Conservation (phyloP, 1,140 invertebrate genomes). For the Plutomurus gul region DNA sequence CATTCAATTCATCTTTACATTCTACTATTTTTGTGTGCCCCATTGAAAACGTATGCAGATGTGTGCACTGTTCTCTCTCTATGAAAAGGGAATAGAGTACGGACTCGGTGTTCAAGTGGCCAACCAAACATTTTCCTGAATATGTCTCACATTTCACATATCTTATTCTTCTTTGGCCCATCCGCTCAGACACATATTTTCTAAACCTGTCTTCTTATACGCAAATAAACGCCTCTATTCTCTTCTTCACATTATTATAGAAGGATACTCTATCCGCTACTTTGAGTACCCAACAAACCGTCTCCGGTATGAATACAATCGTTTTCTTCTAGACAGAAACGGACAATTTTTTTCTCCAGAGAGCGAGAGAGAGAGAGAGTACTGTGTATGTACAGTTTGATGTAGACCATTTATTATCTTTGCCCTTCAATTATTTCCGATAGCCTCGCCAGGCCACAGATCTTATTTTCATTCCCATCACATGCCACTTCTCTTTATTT, state of each 20-base stretch:
- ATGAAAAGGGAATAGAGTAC: too few species aligned
- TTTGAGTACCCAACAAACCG: background rate
- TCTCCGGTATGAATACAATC: background rate
- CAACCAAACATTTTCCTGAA: background rate
- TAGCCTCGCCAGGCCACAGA: background rate
- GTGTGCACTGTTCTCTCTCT: too few species aligned
- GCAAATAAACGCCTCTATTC: background rate
- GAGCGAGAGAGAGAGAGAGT: background rate
- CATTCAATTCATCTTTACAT: too few species aligned
- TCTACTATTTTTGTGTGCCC: too few species aligned
- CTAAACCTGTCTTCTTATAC: background rate
- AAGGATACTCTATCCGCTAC: background rate
- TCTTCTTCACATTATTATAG: background rate
- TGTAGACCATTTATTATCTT: background rate
- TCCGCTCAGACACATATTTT: background rate
- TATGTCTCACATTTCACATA: background rate
- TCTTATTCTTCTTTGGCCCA: background rate
- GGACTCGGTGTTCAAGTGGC: too few species aligned
- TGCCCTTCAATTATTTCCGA: slow-evolving; percentile 17
- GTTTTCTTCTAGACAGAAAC: background rate
- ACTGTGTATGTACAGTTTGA: background rate
- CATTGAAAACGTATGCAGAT: too few species aligned
- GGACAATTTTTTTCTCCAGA: background rate
- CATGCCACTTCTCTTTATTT: background rate
- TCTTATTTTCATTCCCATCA: background rate